Conservation (phyloP, 2,888 invertebrate species). For the Junonia oenone region DNA sequence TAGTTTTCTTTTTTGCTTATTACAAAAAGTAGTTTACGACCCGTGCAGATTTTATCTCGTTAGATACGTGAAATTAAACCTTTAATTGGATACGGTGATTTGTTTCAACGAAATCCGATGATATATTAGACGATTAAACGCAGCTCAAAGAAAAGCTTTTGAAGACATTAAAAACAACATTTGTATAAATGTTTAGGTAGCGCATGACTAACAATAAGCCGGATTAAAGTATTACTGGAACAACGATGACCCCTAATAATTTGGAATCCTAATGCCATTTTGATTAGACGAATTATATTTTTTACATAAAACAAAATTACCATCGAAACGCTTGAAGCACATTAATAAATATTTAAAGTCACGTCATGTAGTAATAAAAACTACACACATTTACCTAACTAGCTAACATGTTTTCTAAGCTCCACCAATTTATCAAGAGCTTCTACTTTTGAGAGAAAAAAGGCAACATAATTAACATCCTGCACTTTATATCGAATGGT, state of each 20-base stretch:
- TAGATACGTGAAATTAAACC: conserved; percentile 28
- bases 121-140: conserved; percentile 24
- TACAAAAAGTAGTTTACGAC: conserved; percentile 23
- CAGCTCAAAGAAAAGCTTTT: conserved; percentile 6
- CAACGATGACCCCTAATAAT: conserved; percentile 44
- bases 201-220: conserved; percentile 42
- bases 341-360: conserved; percentile 35
- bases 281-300: conserved; percentile 66
- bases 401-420: conserved; percentile 35
- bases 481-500: background rate
- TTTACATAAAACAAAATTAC: conserved; percentile 44
- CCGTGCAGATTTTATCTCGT: conserved; percentile 23
- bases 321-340: conserved; percentile 27
- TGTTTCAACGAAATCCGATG: conserved; percentile 23
- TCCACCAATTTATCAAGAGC: conserved; percentile 34
- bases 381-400: conserved; percentile 47
- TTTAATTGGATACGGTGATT: conserved; percentile 28
- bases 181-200: conserved; percentile 35
- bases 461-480: background rate
- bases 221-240: conserved; percentile 40
- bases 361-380: conserved; percentile 46
- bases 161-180: conserved; percentile 28
- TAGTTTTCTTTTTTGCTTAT: conserved; percentile 21
- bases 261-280: conserved; percentile 62
- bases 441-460: background rate